A percentile compares a stretch with the other conserved stretches of the same genome.
These are phyloP conservation scores for Brachirus orientalis DNA, from an alignment of 2,113 vertebrate genomes.

Conservation along the genomic window DNA sequence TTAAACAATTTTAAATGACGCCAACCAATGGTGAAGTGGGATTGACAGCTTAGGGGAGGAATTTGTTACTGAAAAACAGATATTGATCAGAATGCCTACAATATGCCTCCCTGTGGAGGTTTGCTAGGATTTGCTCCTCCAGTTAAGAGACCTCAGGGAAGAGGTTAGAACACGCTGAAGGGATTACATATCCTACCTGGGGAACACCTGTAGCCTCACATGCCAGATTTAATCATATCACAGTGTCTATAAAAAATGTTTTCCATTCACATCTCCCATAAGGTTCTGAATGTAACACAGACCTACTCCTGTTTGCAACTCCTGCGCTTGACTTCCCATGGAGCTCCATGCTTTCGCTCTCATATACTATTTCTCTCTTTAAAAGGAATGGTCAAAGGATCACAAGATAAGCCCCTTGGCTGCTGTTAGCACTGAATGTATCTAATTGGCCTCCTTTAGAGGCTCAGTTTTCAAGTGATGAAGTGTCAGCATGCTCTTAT, in stretches of 20 bases:
- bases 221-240: constrained; percentile 36
- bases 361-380: background rate
- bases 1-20: constrained; percentile 1
- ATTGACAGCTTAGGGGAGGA: background rate
- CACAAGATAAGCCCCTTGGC: constrained; percentile 50
- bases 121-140: constrained; percentile 5
- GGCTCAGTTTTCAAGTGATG: constrained; percentile 57
- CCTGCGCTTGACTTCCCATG: constrained; percentile 8
- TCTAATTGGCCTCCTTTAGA: constrained; percentile 67
- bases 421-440: constrained; percentile 48
- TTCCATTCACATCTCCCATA: constrained; percentile 11
- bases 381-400: constrained; percentile 49
- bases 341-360: constrained; percentile 5
- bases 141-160: constrained; percentile 1
- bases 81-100: constrained; percentile 32
- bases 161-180: background rate
- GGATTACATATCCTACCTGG: constrained; percentile 9
- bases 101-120: background rate
- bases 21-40: background rate
- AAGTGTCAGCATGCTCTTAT: constrained; percentile 52
- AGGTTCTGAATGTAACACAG: constrained; percentile 1
- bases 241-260: constrained; percentile 11
- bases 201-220: constrained; percentile 11
- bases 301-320: constrained; percentile 8
- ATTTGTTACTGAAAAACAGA: constrained; percentile 4